A percentile compares a stretch with the other conserved stretches of the same genome.
These are phyloP conservation scores for Entelurus aequoreus DNA, from an alignment of 2,113 vertebrate genomes.

Conservation along the genomic window DNA sequence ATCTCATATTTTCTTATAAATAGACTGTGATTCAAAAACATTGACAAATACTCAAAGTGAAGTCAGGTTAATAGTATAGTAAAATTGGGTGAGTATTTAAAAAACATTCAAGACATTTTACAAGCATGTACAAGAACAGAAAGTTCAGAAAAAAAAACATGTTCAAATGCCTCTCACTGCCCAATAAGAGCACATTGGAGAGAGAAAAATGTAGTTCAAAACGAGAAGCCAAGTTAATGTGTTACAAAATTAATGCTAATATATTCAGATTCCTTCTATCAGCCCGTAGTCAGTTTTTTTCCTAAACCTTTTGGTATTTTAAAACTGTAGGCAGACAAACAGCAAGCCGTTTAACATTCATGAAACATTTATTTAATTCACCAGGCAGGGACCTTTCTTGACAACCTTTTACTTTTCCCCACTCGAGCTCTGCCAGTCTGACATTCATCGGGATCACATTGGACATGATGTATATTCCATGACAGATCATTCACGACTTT, in stretches of 20 bases:
- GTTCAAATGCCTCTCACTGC: conserved; percentile 31
- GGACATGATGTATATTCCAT: conserved; percentile 55
- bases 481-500: conserved; percentile 45
- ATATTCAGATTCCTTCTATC: conserved; percentile 70
- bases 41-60: background rate
- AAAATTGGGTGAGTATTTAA: background rate
- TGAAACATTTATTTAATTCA: conserved; percentile 70
- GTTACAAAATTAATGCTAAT: conserved; percentile 72
- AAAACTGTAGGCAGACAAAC: conserved; percentile 71
- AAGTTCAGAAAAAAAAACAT: conserved; percentile 40
- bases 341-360: conserved; percentile 72
- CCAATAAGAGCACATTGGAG: conserved; percentile 24
- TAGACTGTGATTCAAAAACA: background rate
- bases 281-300: conserved; percentile 38
- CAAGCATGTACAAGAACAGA: conserved; percentile 42
- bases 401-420: conserved; percentile 57
- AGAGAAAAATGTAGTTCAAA: conserved; percentile 49
- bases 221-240: conserved; percentile 64
- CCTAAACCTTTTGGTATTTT: conserved; percentile 65
- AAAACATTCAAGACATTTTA: conserved; percentile 11
- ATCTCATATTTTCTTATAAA: background rate
- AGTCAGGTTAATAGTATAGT: background rate
- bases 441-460: conserved; percentile 57
- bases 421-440: conserved; percentile 44
- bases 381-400: conserved; percentile 57